These are phyloP conservation scores for Pelobates cultripes DNA, from an alignment of 2,797 vertebrate genomes.

Conservation along the genomic window DNA sequence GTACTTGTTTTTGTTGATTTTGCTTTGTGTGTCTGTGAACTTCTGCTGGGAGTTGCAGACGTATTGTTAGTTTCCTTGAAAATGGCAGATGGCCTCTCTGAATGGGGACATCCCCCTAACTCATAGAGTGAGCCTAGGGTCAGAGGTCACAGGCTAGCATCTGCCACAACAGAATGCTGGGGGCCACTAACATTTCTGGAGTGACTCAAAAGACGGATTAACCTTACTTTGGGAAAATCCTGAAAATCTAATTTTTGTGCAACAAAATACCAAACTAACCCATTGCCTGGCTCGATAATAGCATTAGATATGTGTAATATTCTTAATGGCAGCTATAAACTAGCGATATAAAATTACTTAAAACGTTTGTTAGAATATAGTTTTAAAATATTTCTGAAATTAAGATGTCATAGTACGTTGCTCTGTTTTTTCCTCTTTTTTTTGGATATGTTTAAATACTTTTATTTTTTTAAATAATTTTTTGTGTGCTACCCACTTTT, in stretches of 20 bases:
- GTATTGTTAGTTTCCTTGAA: slow-evolving; percentile 52
- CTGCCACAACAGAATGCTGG: slow-evolving; percentile 71
- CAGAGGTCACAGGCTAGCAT: slow-evolving; percentile 87
- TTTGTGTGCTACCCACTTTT: too few species aligned
- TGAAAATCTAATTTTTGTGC: neutral
- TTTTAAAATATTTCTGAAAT: too few species aligned
- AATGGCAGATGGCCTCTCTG: slow-evolving; percentile 90
- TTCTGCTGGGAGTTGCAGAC: neutral
- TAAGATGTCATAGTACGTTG: too few species aligned
- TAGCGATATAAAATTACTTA: too few species aligned
- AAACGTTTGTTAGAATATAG: too few species aligned
- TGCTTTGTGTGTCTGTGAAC: neutral
- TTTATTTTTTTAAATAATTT: too few species aligned
- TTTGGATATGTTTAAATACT: too few species aligned
- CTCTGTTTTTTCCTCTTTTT: too few species aligned
- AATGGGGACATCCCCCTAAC: slow-evolving; percentile 75
- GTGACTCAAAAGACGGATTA: neutral
- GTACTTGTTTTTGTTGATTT: too few species aligned
- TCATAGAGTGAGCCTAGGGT: slow-evolving; percentile 82
- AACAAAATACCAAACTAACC: neutral
- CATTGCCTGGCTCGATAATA: too few species aligned
- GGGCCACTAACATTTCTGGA: neutral
- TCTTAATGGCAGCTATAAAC: too few species aligned
- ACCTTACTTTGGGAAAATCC: neutral
- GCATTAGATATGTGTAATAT: too few species aligned